phyloP scores from a whole-genome alignment of 2,888 invertebrate genomes.

The Morinoia aosen region DNA sequence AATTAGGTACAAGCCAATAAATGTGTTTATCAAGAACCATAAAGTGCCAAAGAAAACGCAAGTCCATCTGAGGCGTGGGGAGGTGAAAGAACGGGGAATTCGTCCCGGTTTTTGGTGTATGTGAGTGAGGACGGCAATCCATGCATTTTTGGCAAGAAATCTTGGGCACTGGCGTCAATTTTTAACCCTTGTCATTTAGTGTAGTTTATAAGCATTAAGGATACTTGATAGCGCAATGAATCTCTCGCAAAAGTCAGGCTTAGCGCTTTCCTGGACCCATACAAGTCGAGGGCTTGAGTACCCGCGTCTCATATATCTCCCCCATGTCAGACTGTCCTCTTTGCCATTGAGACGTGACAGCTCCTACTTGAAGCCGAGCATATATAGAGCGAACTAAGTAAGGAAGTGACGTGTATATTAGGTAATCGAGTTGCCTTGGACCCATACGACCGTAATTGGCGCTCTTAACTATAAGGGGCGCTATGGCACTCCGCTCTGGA shows the following conservation, averaged over 20 bases:
- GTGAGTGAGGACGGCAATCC: background rate
- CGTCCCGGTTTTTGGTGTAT: background rate
- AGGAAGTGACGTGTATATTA: slow-evolving; percentile 33
- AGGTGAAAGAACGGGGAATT: background rate
- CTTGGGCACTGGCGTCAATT: background rate
- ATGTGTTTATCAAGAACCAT: background rate
- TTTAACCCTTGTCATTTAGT: background rate
- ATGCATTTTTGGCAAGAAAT: background rate
- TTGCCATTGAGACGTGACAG: slow-evolving; percentile 32
- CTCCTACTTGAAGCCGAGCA: background rate
- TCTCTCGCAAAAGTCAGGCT: background rate
- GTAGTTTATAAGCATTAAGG: background rate
- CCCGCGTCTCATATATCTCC: background rate
- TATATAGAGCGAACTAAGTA: slow-evolving; percentile 31
- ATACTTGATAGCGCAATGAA: background rate
- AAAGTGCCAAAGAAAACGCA: background rate
- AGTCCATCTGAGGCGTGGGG: background rate
- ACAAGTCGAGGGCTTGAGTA: background rate
- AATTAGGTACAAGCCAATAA: background rate
- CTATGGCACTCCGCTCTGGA: background rate
- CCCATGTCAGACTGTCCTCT: background rate
- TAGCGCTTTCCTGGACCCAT: background rate
- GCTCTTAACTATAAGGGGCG: background rate
- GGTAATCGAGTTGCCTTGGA: slow-evolving; percentile 30
- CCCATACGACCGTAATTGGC: background rate